Percentiles rank a stretch among this genome's conserved stretches.
These are phyloP conservation scores for Scaptomyza reducta DNA, from an alignment of 2,888 invertebrate genomes.

Conservation along the genomic window DNA sequence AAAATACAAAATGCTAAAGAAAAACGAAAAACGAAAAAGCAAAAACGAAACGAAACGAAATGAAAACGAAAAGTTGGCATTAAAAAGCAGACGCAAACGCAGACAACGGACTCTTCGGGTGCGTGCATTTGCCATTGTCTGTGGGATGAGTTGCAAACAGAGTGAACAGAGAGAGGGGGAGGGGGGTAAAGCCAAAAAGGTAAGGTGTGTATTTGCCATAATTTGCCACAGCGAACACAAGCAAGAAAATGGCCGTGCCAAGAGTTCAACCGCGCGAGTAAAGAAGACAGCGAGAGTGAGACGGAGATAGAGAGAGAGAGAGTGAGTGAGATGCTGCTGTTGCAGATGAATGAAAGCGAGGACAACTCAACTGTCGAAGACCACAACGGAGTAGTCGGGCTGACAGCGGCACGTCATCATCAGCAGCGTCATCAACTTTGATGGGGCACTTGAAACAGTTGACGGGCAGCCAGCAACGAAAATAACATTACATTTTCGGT, in stretches of 20 bases:
- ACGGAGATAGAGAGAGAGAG: not conserved
- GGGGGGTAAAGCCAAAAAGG: slow-evolving; percentile 23
- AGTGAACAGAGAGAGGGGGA: not conserved
- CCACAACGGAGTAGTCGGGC: slow-evolving; percentile 29
- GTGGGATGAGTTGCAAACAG: slow-evolving; percentile 1
- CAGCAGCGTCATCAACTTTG: slow-evolving; percentile 71
- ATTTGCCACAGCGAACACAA: slow-evolving; percentile 80
- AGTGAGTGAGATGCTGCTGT: slow-evolving; percentile 4
- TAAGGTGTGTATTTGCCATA: slow-evolving; percentile 82
- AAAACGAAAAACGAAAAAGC: slow-evolving; percentile 55
- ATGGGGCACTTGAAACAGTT: slow-evolving; percentile 59
- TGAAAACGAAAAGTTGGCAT: slow-evolving; percentile 57
- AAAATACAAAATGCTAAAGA: slow-evolving; percentile 22
- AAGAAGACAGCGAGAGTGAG: not conserved
- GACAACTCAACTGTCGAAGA: slow-evolving; percentile 63
- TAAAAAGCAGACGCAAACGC: slow-evolving; percentile 36
- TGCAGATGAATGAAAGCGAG: slow-evolving; percentile 72
- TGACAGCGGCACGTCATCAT: slow-evolving; percentile 73
- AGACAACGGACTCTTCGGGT: slow-evolving; percentile 19
- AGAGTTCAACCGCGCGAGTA: not conserved
- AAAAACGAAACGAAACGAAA: slow-evolving; percentile 56
- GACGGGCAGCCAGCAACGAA: slow-evolving; percentile 40
- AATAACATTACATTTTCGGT: slow-evolving; percentile 66
- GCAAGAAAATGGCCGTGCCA: slow-evolving; percentile 34
- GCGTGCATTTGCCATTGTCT: slow-evolving; percentile 43